These are phyloP conservation scores for Holacanthus passer DNA, from an alignment of 2,113 vertebrate genomes.

Conservation along the genomic window DNA sequence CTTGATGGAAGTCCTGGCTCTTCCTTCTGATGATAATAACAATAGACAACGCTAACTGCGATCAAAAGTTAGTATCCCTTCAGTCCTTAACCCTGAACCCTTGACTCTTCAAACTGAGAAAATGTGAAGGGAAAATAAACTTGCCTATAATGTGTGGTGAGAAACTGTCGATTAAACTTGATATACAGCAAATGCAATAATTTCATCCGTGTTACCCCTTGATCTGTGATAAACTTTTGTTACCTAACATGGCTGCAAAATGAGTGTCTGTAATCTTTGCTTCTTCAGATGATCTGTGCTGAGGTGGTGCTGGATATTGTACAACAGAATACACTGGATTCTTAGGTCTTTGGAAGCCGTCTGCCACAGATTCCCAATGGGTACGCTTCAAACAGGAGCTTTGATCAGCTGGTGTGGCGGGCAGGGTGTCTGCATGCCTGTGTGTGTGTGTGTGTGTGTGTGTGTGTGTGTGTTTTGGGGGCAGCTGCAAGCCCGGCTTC, in stretches of 20 bases:
- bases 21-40: neutral
- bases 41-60: neutral
- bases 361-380: conserved; percentile 50
- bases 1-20: neutral
- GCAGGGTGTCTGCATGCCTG: conserved; percentile 9
- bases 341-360: conserved; percentile 32
- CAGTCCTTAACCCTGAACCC: neutral
- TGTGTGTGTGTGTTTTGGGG: conserved; percentile 25
- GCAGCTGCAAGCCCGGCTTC: conserved; percentile 36
- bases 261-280: conserved; percentile 9
- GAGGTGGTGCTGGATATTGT: conserved; percentile 1
- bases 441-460: conserved; percentile 18
- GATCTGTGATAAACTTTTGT: no score
- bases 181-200: no score
- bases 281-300: neutral
- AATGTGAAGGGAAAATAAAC: no score
- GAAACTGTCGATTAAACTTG: no score
- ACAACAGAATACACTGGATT: conserved; percentile 47
- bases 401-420: conserved; percentile 65
- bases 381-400: conserved; percentile 56
- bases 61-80: neutral
- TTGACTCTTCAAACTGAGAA: no score
- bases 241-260: neutral
- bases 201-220: no score
- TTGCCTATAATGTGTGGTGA: no score